Base-by-base conservation (phyloP, 2,888 invertebrate genomes). In the Clistopyga incitator region DNA sequence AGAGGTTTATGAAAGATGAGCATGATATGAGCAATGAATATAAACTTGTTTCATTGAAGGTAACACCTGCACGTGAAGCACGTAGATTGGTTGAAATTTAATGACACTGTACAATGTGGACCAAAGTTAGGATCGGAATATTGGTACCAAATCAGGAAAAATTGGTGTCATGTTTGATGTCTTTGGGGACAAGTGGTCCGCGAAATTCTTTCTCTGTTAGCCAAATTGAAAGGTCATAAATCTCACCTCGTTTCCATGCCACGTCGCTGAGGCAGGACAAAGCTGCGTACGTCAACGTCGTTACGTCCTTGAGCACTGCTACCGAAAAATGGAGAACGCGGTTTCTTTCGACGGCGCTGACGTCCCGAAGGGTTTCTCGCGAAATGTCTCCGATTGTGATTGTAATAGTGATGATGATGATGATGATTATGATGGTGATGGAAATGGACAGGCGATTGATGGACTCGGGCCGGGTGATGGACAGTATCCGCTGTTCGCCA, bases 241-340 rank as follows among this genome's bases (percentile, higher is more conserved):
- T 78, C 88, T 88, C 86, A 89, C 91, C 91, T 91, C 86, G 90
- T 91, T 90, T 91, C 90, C 91, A 92, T 92, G 86, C 88, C 90
- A 88, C 88, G 86, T 81, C 84, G 87, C 68, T 82, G 84, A 61
- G 86, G 84, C 81, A 85, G 78, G 79, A 87, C 78, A 67, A 81
- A 87, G 85, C 86, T 84, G 81, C 85, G 84, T 77, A 67, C 77
- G 76, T 80, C 80, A 75, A 81, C 77, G 70, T 80, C 78, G 45
- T 79, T 68, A 54, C 79, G 78, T 65, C 78, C 77, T 38, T 77
- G 84, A 50, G 47, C 72, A 65, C 80, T 78, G 67, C 72, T 64
- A 47, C 65, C 64, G 75, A 76, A 72, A 56, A 81, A 65, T 15
- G 76, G 56, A 54, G 67, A 52, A 54, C 84, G 71, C 34, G 85